These are phyloP conservation scores for Etheostoma perlongum DNA, from an alignment of 2,797 vertebrate species.

Conservation along the genomic window DNA sequence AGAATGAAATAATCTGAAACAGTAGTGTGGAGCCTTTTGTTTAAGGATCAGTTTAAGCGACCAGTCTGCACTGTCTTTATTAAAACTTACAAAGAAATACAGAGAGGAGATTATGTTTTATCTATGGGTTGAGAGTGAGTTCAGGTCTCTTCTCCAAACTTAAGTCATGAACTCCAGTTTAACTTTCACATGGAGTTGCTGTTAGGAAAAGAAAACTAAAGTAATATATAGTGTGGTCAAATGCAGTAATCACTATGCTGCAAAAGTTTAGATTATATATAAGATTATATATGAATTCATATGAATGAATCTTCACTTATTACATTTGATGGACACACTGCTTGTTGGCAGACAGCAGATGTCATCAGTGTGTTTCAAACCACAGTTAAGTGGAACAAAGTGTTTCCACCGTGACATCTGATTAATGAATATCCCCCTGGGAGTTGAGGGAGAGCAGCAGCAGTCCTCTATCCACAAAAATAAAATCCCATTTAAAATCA, in stretches of 20 bases:
- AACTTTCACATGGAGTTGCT: neutral
- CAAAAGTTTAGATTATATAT: neutral
- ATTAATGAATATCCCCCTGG: slow-evolving; percentile 65
- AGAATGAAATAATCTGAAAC: slow-evolving; percentile 19
- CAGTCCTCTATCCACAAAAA: slow-evolving; percentile 48
- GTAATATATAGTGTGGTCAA: neutral
- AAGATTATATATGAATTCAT: no score
- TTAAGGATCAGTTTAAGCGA: slow-evolving; percentile 25
- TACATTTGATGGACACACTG: slow-evolving; percentile 5
- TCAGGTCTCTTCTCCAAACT: neutral
- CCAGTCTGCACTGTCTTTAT: neutral
- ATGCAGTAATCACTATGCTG: slow-evolving; percentile 1
- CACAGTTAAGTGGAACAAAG: slow-evolving; percentile 63
- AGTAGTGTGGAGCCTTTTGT: slow-evolving; percentile 15
- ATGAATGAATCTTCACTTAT: neutral
- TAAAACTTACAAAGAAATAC: slow-evolving; percentile 5
- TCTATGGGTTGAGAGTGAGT: slow-evolving; percentile 5
- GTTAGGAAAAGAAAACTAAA: neutral
- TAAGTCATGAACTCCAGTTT: slow-evolving; percentile 17
- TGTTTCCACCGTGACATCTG: slow-evolving; percentile 67
- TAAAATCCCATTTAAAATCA: slow-evolving; percentile 49
- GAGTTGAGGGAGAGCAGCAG: slow-evolving; percentile 33
- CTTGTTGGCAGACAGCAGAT: slow-evolving; percentile 41
- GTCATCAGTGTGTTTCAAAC: slow-evolving; percentile 43
- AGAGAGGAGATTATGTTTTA: neutral